A percentile compares a stretch with the other conserved stretches of the same genome.
Conservation (phyloP, 92 coral and sea anemone genomes). For the Isaurus tuberculatus region DNA sequence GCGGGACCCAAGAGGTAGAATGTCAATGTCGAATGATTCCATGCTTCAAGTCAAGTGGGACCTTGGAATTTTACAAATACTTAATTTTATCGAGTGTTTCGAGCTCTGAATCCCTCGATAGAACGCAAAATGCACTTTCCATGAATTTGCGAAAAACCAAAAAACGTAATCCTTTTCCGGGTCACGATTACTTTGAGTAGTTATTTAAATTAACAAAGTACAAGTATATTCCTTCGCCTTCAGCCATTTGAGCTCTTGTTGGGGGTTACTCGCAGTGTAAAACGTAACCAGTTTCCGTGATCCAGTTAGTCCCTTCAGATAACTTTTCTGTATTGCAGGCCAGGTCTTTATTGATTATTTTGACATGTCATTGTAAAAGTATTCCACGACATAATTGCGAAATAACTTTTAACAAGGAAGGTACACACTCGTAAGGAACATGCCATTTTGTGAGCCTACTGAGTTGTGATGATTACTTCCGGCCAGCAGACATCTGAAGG, state of each 20-base stretch:
- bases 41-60: constrained; percentile 31
- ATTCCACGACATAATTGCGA: constrained; percentile 13
- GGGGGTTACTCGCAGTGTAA: neutral
- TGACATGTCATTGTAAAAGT: neutral
- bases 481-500: constrained; percentile 73
- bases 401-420: neutral
- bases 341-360: neutral
- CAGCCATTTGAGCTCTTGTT: neutral
- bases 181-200: neutral
- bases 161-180: neutral
- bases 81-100: neutral
- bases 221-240: neutral
- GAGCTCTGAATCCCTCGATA: neutral
- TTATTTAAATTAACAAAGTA: neutral
- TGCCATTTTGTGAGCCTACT: constrained; percentile 44
- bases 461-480: neutral
- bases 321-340: neutral
- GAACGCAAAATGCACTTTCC: neutral
- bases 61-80: too few relatives aligned
- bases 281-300: neutral
- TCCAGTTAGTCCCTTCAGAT: neutral
- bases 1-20: constrained; percentile 64
- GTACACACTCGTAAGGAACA: neutral
- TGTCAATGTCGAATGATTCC: constrained; percentile 80
- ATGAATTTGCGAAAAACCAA: neutral